These are phyloP conservation scores for Hydropsyche tenuis DNA, from an alignment of 1,140 invertebrate species.

Conservation along the genomic window DNA sequence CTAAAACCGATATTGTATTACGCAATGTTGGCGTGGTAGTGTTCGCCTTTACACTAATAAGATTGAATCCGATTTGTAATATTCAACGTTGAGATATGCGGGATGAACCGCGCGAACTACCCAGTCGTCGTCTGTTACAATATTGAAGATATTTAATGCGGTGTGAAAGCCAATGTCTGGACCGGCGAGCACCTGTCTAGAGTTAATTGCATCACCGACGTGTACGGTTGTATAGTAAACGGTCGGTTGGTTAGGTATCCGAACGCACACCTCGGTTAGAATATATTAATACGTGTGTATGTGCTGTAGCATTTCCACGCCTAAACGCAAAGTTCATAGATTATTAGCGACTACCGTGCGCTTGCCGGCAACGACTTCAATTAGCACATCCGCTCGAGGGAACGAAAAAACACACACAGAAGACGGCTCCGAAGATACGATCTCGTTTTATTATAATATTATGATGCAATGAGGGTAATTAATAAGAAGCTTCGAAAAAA, in stretches of 20 bases:
- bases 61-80: too few species aligned
- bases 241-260: not conserved
- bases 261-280: too few species aligned
- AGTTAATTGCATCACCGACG: slow-evolving; percentile 29
- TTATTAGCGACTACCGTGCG: not conserved
- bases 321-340: slow-evolving; percentile 2
- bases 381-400: slow-evolving; percentile 25
- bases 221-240: not conserved
- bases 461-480: not conserved
- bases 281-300: not conserved
- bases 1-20: too few species aligned
- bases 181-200: slow-evolving; percentile 10
- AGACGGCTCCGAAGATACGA: not conserved
- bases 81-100: too few species aligned
- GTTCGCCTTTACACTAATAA: too few species aligned
- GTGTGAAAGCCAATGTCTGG: slow-evolving; percentile 8
- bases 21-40: too few species aligned
- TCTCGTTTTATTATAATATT: slow-evolving; percentile 5
- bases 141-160: slow-evolving; percentile 6
- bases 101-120: too few species aligned
- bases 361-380: slow-evolving; percentile 21
- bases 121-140: too few species aligned
- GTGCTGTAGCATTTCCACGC: too few species aligned
- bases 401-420: not conserved
- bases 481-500: too few species aligned